Conservation (phyloP, 2,888 invertebrate genomes). For the Mythimna ferrago region DNA sequence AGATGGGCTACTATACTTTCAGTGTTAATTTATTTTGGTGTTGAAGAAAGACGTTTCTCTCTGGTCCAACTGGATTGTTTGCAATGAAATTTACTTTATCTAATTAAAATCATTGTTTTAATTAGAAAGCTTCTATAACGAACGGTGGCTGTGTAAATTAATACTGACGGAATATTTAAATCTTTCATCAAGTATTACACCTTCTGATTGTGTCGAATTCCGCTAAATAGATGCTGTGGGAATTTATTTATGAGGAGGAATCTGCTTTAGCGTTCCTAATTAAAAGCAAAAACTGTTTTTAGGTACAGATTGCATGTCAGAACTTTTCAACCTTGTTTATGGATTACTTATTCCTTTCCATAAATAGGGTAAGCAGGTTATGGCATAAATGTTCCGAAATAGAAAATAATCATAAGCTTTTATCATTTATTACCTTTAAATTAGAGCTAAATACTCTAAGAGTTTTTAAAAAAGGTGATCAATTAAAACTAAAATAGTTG, state of each 20-base stretch:
- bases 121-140: conserved; percentile 62
- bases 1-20: conserved; percentile 44
- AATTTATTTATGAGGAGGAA: conserved; percentile 42
- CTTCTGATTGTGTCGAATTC: conserved; percentile 54
- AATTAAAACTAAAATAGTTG: too few relatives aligned
- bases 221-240: conserved; percentile 24
- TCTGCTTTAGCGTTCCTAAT: conserved; percentile 21
- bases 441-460: background rate
- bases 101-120: conserved; percentile 71
- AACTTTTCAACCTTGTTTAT: background rate
- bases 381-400: background rate
- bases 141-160: conserved; percentile 49
- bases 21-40: conserved; percentile 66
- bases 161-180: conserved; percentile 63
- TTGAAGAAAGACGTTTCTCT: conserved; percentile 59
- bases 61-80: conserved; percentile 56
- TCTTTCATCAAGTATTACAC: conserved; percentile 56
- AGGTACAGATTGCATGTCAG: background rate
- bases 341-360: background rate
- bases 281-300: background rate
- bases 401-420: background rate
- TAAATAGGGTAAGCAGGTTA: background rate
- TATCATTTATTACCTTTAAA: background rate
- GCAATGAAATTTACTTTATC: conserved; percentile 60
- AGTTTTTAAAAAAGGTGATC: too few relatives aligned